Base-by-base conservation (phyloP, 2,888 invertebrate species). In the Stenodera caucasica region DNA sequence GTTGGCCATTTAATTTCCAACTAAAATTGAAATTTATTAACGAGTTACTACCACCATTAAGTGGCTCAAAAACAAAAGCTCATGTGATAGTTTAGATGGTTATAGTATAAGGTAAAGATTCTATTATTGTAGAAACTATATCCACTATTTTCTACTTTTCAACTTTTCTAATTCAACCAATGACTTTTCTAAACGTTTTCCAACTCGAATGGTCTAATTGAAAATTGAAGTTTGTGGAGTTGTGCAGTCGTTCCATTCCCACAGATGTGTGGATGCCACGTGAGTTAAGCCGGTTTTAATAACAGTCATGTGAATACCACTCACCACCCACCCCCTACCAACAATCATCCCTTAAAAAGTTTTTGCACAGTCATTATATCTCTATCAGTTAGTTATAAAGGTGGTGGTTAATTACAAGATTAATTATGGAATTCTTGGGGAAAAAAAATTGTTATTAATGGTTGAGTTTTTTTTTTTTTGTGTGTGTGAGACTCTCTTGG, bases 1-100 rank as follows among this genome's bases (percentile, higher is more conserved):
- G 70, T 69, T 67, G n/a, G 74, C 75, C 75, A 72, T 77, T 77
- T 77, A 77, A 78, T 78, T 78, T 73, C n/a, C 73, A 71, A 73
- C 67, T 72, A 72, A 75, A 78, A 78, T 77, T 78, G 77, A 77
- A 78, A 79, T 78, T n/a, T n/a, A n/a, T n/a, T n/a, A n/a, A n/a
- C n/a, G n/a, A n/a, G n/a, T n/a, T n/a, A n/a, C n/a, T n/a, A n/a
- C n/a, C n/a, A n/a, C n/a, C n/a, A n/a, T n/a, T n/a, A n/a, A n/a
- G n/a, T n/a, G n/a, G n/a, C n/a, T n/a, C n/a, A n/a, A n/a, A n/a
- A n/a, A n/a, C n/a, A n/a, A n/a, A n/a, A n/a, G n/a, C n/a, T n/a
- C n/a, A n/a, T n/a, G n/a, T n/a, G n/a, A n/a, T n/a, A n/a, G n/a
- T n/a, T n/a, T n/a, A n/a, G n/a, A n/a, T n/a, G n/a, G n/a, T n/a